Conservation (phyloP, 2,113 vertebrate genomes). For the Psittacus erithacus region DNA sequence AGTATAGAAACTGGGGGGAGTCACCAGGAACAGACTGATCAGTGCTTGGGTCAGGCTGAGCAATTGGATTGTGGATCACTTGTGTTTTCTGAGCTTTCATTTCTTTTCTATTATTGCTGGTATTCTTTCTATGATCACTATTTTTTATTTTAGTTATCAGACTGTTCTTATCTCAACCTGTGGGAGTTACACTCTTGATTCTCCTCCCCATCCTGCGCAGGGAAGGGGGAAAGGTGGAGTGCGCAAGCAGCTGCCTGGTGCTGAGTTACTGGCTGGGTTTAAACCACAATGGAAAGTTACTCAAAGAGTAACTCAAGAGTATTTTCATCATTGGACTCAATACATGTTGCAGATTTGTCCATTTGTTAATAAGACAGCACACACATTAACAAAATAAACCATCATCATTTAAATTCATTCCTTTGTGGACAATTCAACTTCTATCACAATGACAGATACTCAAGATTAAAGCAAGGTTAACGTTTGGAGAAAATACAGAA, state of each 20-base stretch:
- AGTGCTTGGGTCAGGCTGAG: not conserved
- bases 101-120: not conserved
- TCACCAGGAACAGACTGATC: not conserved
- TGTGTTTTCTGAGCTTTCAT: not conserved
- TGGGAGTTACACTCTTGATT: not conserved
- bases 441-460: slow-evolving; percentile 29
- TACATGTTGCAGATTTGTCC: slow-evolving; percentile 14
- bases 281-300: not conserved
- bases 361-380: slow-evolving; percentile 34
- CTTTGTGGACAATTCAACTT: slow-evolving; percentile 48
- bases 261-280: not conserved
- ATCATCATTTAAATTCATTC: slow-evolving; percentile 45
- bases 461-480: slow-evolving; percentile 61
- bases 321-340: slow-evolving; percentile 53
- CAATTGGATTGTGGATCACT: not conserved
- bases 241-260: not conserved
- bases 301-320: not conserved
- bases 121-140: not conserved
- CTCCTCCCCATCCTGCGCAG: not conserved
- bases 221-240: not conserved
- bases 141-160: not conserved
- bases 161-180: not conserved
- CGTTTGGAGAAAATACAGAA: slow-evolving; percentile 38
- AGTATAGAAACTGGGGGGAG: not conserved
- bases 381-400: slow-evolving; percentile 44